A percentile compares a stretch with the other conserved stretches of the same genome.
These are phyloP conservation scores for Crotalus viridis DNA, from an alignment of 2,113 vertebrate genomes.

Conservation along the genomic window DNA sequence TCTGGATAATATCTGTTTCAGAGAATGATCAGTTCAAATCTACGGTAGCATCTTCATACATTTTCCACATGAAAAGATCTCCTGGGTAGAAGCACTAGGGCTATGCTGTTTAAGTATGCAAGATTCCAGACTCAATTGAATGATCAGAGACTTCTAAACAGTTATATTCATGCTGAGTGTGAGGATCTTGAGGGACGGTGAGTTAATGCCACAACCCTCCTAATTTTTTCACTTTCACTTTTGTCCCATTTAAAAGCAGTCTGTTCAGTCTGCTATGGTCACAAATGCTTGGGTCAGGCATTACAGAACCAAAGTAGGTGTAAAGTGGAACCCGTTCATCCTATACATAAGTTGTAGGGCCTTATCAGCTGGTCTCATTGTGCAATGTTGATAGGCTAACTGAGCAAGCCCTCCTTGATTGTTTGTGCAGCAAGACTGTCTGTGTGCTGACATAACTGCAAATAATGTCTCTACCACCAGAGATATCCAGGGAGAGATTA, in stretches of 20 bases:
- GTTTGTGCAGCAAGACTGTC: neutral
- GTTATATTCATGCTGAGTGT: neutral
- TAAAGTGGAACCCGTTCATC: neutral
- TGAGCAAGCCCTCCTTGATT: neutral
- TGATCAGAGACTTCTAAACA: neutral
- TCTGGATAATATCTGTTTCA: neutral
- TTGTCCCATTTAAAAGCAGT: neutral
- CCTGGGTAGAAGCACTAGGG: neutral
- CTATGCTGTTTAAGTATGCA: neutral
- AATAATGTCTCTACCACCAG: neutral
- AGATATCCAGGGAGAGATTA: neutral
- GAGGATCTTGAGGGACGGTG: neutral
- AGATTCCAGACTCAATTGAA: neutral
- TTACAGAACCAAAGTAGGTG: neutral
- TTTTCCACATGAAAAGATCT: neutral
- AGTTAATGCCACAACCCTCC: neutral
- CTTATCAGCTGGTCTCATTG: neutral
- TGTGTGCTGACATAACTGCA: neutral
- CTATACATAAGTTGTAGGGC: neutral
- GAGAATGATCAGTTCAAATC: neutral
- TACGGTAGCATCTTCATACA: neutral
- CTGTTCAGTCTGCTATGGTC: neutral
- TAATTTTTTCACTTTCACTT: neutral
- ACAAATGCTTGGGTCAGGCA: neutral
- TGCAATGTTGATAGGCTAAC: neutral